Evolutionary conservation across 1,140 invertebrate genomes (phyloP).

Genomic region (Mycetomoellerius zeteki): DNA sequence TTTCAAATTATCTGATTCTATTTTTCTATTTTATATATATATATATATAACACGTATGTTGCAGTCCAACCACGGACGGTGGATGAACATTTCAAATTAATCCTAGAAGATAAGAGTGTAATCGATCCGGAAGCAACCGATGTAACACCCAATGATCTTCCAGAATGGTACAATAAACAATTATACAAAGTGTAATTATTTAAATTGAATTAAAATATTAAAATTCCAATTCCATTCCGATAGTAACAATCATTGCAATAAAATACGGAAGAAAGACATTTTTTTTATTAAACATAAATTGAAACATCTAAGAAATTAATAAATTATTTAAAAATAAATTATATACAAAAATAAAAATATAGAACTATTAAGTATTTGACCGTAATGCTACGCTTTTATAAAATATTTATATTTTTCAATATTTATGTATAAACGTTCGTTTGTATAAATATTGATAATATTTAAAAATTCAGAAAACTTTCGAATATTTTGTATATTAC

Average conservation of each 20-base stretch:
- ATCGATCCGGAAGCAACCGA: slow-evolving; percentile 47
- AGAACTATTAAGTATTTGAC: too few relatives aligned
- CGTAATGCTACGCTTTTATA: not conserved
- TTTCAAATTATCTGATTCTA: not conserved
- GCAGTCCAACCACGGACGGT: slow-evolving; percentile 64
- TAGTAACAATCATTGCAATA: too few relatives aligned
- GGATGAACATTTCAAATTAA: slow-evolving; percentile 73
- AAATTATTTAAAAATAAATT: too few relatives aligned
- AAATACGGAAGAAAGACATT: not conserved
- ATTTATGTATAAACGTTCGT: not conserved
- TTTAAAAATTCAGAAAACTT: too few relatives aligned
- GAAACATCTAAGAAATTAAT: too few relatives aligned
- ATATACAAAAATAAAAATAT: too few relatives aligned
- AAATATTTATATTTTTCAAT: not conserved
- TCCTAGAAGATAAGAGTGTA: slow-evolving; percentile 62
- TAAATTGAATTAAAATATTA: not conserved
- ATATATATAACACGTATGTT: not conserved
- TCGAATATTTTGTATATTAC: not conserved
- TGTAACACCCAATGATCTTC: slow-evolving; percentile 70
- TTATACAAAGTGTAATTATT: slow-evolving; percentile 77
- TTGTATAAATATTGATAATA: too few relatives aligned
- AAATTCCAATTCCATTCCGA: not conserved
- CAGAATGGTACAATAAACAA: slow-evolving; percentile 78
- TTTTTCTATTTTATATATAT: too few relatives aligned
- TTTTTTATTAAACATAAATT: not conserved